Conservation (phyloP, 2,113 vertebrate genomes). For the Coptodon rendalli region DNA sequence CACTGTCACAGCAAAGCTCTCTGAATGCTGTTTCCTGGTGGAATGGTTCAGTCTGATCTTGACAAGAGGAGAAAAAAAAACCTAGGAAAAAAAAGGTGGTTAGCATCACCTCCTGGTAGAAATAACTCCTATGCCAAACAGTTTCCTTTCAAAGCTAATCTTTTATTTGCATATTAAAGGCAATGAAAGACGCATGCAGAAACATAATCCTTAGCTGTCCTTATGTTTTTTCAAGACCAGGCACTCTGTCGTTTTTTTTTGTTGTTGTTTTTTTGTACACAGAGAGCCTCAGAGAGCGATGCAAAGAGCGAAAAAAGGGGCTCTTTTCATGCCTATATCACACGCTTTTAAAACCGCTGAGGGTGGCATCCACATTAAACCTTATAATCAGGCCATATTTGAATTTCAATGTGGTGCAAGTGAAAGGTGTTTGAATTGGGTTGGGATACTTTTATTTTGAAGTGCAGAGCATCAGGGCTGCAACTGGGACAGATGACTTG, state of each 20-base stretch:
- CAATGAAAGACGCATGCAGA: slow-evolving; percentile 49
- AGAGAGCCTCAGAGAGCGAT: slow-evolving; percentile 37
- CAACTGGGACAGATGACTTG: neutral
- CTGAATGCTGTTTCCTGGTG: neutral
- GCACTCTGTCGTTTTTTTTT: neutral
- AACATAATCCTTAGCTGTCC: slow-evolving; percentile 57
- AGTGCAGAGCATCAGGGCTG: neutral
- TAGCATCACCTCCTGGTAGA: slow-evolving; percentile 37
- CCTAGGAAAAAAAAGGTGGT: slow-evolving; percentile 12
- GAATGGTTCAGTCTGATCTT: slow-evolving; percentile 9
- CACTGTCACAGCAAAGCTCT: neutral
- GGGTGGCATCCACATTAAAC: slow-evolving; percentile 56
- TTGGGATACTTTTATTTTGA: slow-evolving; percentile 16
- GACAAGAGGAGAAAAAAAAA: neutral
- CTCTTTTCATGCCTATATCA: slow-evolving; percentile 28
- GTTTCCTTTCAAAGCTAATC: slow-evolving; percentile 60
- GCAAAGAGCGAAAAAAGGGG: neutral
- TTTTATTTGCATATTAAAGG: slow-evolving; percentile 72
- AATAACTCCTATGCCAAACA: slow-evolving; percentile 47
- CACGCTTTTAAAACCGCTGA: slow-evolving; percentile 31
- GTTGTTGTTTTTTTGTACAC: neutral
- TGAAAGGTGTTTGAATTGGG: slow-evolving; percentile 23
- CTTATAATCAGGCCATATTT: slow-evolving; percentile 54
- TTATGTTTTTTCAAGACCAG: slow-evolving; percentile 54
- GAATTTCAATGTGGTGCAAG: slow-evolving; percentile 42